Percentiles rank a stretch among this genome's conserved stretches.
phyloP scores from a whole-genome alignment of 2,113 vertebrate species.

The Hassar affinis region DNA sequence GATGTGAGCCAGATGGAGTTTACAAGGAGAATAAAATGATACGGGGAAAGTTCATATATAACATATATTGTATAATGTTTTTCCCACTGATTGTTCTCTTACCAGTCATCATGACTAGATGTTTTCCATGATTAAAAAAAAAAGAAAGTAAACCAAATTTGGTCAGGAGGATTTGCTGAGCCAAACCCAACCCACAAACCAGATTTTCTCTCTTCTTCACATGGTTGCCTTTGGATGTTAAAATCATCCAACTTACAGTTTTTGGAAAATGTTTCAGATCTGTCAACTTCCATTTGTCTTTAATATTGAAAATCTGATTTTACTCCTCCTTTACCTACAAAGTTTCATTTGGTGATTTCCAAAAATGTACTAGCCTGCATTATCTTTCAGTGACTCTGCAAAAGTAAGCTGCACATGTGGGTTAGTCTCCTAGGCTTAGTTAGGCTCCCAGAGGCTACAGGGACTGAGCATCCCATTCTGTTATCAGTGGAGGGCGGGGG shows the following conservation, averaged over 20 bases:
- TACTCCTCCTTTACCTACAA: too few species aligned
- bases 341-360: too few species aligned
- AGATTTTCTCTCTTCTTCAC: background rate
- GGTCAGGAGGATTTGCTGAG: background rate
- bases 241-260: background rate
- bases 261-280: background rate
- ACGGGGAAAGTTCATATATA: conserved; percentile 1
- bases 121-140: background rate
- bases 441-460: too few species aligned
- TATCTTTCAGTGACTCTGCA: too few species aligned
- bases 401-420: too few species aligned
- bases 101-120: background rate
- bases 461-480: too few species aligned
- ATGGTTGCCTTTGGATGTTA: background rate
- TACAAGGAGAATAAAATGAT: background rate
- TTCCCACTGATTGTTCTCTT: background rate
- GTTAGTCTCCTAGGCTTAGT: too few species aligned
- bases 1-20: background rate
- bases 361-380: too few species aligned
- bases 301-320: background rate
- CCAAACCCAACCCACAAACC: background rate
- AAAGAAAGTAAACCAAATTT: background rate
- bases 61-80: background rate
- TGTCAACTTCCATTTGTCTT: background rate
- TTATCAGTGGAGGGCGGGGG: too few species aligned